Evolutionary conservation across 2,113 vertebrate species (phyloP), one percentile per base, ranked within the genome.

Genomic region (Sceloporus tristichus): DNA sequence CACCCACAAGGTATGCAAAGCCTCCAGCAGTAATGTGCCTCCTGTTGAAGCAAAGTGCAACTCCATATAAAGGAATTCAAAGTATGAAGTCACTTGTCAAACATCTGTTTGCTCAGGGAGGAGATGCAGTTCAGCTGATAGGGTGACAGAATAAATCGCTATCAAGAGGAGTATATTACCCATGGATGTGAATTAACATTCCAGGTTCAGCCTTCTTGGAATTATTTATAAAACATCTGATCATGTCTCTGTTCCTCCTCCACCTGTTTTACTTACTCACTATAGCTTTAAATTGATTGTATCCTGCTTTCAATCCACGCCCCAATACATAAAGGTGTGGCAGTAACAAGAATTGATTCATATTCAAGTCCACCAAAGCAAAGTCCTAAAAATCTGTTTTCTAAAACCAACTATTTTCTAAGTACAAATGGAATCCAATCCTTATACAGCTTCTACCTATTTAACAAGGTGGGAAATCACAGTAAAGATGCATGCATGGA

Each of bases 101-200:
- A 5, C 34, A 18, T 85, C 21, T 73, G 77, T 85, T 89, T 38
- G 76, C 40, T 23, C 53, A 75, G 68, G 29, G 68, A 79, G 62
- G 14, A 88, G 68, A 85, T 65, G 48, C 9, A 82, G 4, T 65
- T 59, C 16, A 48, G 53, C 54, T 76, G 74, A 88, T 84, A 84
- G 40, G 68, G 9, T 70, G 42, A 73, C 11, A 23, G 54, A 74
- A 75, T 48, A 81, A 2, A 71, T 7, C 34, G 48, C 7, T 25
- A n/a, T 27, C 70, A 87, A 75, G 70, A 29, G 54, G 19, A 48
- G 19, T 19, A 62, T 42, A 48, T 19, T 65, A 40, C 27, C 21
- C 19, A 34, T 48, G 21, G 38, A 16, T 25, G 21, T 27, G 29
- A 29, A 66, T 85, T 40, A 29, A 13, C 16, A 56, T 59, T 27